Base-by-base conservation (phyloP, 2,797 vertebrate genomes). In the Propithecus deckenii region DNA sequence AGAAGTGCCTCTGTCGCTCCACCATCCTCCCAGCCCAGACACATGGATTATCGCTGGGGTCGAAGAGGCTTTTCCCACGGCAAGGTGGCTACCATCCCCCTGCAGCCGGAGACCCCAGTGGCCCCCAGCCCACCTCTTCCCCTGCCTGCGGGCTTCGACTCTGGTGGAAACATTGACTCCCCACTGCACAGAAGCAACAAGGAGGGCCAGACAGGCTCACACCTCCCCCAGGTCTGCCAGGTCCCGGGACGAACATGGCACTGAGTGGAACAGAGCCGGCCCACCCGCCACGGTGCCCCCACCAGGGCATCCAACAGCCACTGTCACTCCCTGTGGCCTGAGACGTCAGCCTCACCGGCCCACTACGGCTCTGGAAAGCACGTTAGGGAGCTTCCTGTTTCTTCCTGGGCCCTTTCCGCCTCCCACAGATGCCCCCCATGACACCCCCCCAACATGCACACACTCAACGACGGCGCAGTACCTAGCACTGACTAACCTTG, bases 281-380 rank as follows among this genome's bases (percentile, higher is more conserved):
- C 0, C 0, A 0, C 78, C 72, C 17, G 41, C 14, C 32, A 74
- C 15, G 35, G 23, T 17, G 6, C 61, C 10, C 4, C 55, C 23
- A 0, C 22, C 1, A 1, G 35, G 1, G 7, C 13, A 22, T n/a
- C 35, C 1, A 1, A 10, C 5, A 30, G 30, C 52, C 52, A 32
- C 50, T 17, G 2, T 0, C 2, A 7, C 46, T 52, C 8, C n/a
- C 50, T 30, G 12, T 46, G 25, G 74, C 55, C 50, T 59, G 4
- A 25, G 67, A 35, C 15, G 6, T 63, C 43, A 4, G 43, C 57
- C 17, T 80, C 79, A 1, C 28, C 3, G 14, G 11, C 12, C 41
- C 23, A 12, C 30, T 17, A 1, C 0, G 12, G 22, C 57, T 91
- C 79, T 48, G 61, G 72, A 55, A 87, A 69, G 48, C 50, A n/a